phyloP scores from a whole-genome alignment of 2,888 invertebrate genomes.

The Galeruca laticollis region DNA sequence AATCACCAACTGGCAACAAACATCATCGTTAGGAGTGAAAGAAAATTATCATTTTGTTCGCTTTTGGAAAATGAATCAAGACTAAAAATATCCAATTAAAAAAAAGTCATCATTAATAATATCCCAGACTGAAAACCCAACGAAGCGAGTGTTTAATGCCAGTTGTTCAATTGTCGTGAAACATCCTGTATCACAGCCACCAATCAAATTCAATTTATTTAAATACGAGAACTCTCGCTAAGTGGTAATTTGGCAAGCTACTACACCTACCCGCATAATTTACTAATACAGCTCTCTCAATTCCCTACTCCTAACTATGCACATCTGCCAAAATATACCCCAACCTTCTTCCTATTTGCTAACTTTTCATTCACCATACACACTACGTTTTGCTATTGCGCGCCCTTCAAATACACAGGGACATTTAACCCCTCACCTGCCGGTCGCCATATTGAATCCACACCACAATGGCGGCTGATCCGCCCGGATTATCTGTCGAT shows the following conservation, averaged over 20 bases:
- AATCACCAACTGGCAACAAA: too few species aligned
- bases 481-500: slow-evolving; percentile 61
- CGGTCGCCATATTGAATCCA: slow-evolving; percentile 63
- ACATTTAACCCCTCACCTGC: slow-evolving; percentile 63
- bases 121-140: too few species aligned
- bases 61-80: too few species aligned
- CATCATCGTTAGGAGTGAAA: too few species aligned
- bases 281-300: slow-evolving; percentile 24
- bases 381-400: slow-evolving; percentile 20
- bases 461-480: slow-evolving; percentile 64
- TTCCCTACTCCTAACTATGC: slow-evolving; percentile 26
- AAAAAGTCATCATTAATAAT: too few species aligned
- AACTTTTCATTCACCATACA: slow-evolving; percentile 35
- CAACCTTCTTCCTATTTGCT: slow-evolving; percentile 45
- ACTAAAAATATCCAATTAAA: too few species aligned
- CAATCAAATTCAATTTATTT: slow-evolving; percentile 3
- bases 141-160: too few species aligned
- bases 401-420: slow-evolving; percentile 31
- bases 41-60: too few species aligned
- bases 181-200: not conserved
- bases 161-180: not conserved
- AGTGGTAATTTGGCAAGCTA: slow-evolving; percentile 4
- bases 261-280: slow-evolving; percentile 33
- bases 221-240: not conserved
- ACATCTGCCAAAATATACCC: slow-evolving; percentile 43